Evolutionary conservation across 2,113 vertebrate genomes (phyloP), one percentile per base, ranked within the genome.

Genomic region (Phocoena sinus): DNA sequence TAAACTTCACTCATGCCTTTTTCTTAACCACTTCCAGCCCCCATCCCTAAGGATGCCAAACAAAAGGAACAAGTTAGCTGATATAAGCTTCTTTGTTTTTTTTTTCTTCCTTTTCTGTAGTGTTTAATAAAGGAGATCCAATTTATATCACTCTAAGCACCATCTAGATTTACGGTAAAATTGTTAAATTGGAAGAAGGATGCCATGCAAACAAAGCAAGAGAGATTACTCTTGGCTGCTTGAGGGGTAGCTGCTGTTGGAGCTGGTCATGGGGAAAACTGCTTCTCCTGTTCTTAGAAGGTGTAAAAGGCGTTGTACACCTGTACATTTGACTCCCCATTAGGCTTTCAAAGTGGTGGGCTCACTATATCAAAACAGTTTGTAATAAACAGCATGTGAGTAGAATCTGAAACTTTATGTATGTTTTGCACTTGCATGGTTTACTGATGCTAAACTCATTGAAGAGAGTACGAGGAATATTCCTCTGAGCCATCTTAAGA

Each of bases 91-190:
- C 41, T 80, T 96, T 96, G n/a, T 87, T 18, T 92, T 4, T 81
- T 26, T 26, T 21, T 89, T 6, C 20, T 92, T 91, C 74, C 94
- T 96, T 82, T 41, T 88, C 60, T 95, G 26, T 62, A 67, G 50
- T 87, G 13, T 94, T 97, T 97, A 81, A 58, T 96, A 62, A 26
- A 94, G 62, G 8, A 2, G 93, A 86, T 97, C 26, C 56, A 60
- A n/a, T 84, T 87, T 65, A 0, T 89, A 26, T 74, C 28, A 80
- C 36, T 68, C 9, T 31, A 82, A 89, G 63, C 38, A 92, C 58
- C 83, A 96, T 98, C 98, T 91, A 94, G 18, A 58, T 68, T 71
- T 79, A 67, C 87, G 71, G 33, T 83, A 94, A 81, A 79, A 83
- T 79, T 23, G 0, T 94, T 95, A 86, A 95, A 73, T 26, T 68